A percentile compares a stretch with the other conserved stretches of the same genome.
Conservation (phyloP, 2,113 vertebrate species). For the Gobiocypris rarus region DNA sequence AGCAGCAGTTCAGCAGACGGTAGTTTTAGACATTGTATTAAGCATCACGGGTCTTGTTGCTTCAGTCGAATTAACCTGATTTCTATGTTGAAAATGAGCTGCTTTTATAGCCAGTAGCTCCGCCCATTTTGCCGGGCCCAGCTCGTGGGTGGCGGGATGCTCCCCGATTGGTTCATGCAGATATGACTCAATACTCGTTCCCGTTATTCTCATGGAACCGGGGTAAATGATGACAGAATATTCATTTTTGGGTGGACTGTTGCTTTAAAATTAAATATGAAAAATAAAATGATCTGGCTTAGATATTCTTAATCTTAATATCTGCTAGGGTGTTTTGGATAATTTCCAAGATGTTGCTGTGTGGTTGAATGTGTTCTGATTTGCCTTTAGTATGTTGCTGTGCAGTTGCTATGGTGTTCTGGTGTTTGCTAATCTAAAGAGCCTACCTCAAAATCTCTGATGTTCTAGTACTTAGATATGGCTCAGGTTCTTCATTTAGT, state of each 20-base stretch:
- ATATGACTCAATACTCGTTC: no score
- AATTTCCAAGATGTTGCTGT: not conserved
- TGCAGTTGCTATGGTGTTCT: slow-evolving; percentile 15
- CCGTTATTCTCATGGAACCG: no score
- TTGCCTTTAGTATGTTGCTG: slow-evolving; percentile 1
- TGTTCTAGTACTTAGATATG: not conserved
- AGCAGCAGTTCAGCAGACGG: no score
- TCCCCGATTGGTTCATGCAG: no score
- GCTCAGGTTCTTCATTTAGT: not conserved
- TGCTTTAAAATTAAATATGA: not conserved
- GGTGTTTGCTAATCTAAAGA: slow-evolving; percentile 5
- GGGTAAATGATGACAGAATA: not conserved
- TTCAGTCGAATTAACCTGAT: no score
- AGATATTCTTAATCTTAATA: slow-evolving; percentile 13
- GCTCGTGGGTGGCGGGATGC: no score
- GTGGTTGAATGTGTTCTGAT: slow-evolving; percentile 2
- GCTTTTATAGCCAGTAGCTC: no score
- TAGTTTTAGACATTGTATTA: no score
- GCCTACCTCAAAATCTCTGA: not conserved
- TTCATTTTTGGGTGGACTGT: not conserved
- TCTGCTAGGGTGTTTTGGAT: slow-evolving; percentile 19
- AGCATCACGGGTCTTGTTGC: no score
- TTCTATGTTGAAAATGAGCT: no score
- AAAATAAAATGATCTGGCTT: not conserved
- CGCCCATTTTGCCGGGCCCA: no score